Base-by-base conservation (phyloP, 2,113 vertebrate species). In the Urocynchramus pylzowi region DNA sequence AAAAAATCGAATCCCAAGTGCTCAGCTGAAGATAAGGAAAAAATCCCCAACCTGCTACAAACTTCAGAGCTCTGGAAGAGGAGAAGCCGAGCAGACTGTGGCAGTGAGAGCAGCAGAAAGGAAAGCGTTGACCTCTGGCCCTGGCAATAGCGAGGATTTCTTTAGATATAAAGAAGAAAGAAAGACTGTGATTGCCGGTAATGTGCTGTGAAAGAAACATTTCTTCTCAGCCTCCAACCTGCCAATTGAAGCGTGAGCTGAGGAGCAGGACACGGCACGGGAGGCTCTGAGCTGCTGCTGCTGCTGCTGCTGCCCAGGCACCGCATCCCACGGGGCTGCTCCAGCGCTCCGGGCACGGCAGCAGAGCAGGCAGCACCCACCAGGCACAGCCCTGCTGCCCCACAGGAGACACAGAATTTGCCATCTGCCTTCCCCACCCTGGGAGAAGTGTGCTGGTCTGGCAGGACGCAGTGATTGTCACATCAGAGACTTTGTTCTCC, bases 341-440 rank as follows among this genome's bases (percentile, higher is more conserved):
- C 11, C 7, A 1, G 33, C 0, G 0, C 3, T 10, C 10, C 1
- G 4, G 53, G 71, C 74, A 2, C 49, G 5, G 70, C 23, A 18
- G 49, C 63, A 19, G 41, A 33, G 37, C 52, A 8, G 59, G 18
- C 73, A 21, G 84, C 4, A 21, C 0, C 35, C 50, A 0, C 10
- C n/a, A 1, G 4, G 52, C 47, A 16, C 8, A 71, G 15, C 49
- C 37, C 45, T 5, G 13, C 57, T 18, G 47, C 75, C 63, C 80
- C 57, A 7, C 0, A 35, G 52, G 27, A 88, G 56, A 14, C 50
- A 0, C 5, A 3, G 0, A 16, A 63, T 21, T 7, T 5, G 30
- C 27, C 52, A 33, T 3, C 31, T 3, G 5, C 6, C 0, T 3
- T 7, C 42, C 45, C 23, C 33, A 4, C 2, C n/a, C 17, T 0